These are phyloP conservation scores for Elysia crispata DNA, from an alignment of 2,888 invertebrate species.

Conservation along the genomic window DNA sequence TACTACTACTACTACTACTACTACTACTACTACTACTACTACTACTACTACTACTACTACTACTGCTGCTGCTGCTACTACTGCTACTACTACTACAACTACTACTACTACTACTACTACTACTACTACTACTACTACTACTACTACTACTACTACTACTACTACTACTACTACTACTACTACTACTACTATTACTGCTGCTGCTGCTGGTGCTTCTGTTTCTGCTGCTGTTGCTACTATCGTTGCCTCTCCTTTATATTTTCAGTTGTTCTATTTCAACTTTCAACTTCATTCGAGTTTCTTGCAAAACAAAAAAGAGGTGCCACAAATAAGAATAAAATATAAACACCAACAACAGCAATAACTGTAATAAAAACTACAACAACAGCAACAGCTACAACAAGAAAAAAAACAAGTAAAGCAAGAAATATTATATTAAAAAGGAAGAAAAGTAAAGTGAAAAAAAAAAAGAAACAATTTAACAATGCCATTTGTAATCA, in stretches of 20 bases:
- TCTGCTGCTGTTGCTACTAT: too few species aligned
- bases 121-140: constrained; percentile 53
- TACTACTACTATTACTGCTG: too few species aligned
- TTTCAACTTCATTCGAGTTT: too few species aligned
- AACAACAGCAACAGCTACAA: not conserved
- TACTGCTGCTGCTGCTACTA: constrained; percentile 2
- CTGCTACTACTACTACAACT: constrained; percentile 10
- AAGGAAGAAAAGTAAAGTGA: not conserved
- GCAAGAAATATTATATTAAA: not conserved
- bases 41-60: constrained; percentile 1
- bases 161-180: constrained; percentile 37
- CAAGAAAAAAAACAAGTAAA: not conserved
- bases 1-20: constrained; percentile 18
- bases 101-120: constrained; percentile 30
- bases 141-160: constrained; percentile 47
- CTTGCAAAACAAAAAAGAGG: too few species aligned
- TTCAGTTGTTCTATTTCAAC: too few species aligned
- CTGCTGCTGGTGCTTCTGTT: not conserved
- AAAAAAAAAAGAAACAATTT: not conserved
- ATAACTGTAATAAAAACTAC: not conserved
- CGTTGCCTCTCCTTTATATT: too few species aligned
- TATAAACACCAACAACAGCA: not conserved
- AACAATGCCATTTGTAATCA: too few species aligned
- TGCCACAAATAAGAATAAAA: not conserved
- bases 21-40: constrained; percentile 7